Evolutionary conservation across 2,888 invertebrate species (phyloP).

Genomic region (Pantelozetes paolii): DNA sequence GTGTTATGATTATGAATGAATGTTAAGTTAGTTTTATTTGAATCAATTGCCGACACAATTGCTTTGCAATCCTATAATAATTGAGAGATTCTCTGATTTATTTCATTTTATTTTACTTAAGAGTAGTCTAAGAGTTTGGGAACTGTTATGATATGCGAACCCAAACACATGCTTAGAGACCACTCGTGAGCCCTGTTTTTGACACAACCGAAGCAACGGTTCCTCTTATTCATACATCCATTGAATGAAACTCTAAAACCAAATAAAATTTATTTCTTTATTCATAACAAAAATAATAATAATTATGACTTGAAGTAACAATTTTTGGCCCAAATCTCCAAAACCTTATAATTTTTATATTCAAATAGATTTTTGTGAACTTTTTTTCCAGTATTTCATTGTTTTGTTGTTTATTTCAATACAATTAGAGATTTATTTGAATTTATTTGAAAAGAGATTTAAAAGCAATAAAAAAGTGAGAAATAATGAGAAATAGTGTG

Average conservation of each 20-base stretch:
- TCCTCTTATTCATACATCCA: conserved; percentile 3
- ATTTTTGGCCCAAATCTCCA: not conserved
- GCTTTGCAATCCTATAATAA: conserved; percentile 39
- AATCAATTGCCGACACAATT: conserved; percentile 29
- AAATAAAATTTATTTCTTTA: not conserved
- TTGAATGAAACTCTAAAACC: not conserved
- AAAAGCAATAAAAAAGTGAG: not conserved
- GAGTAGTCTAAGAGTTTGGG: not conserved
- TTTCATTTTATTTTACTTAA: conserved; percentile 8
- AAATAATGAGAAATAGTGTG: not conserved
- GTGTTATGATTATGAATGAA: conserved; percentile 32
- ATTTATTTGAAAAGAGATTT: no score
- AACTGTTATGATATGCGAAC: not conserved
- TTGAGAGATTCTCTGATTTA: conserved; percentile 40
- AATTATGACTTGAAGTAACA: not conserved
- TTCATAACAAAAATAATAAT: not conserved
- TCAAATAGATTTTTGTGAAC: not conserved
- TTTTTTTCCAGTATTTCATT: not conserved
- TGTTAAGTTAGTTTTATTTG: conserved; percentile 3
- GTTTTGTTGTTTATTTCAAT: not conserved
- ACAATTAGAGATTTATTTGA: not conserved
- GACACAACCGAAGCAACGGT: not conserved
- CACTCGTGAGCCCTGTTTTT: not conserved
- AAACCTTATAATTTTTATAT: conserved; percentile 1
- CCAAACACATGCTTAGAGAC: not conserved